Evolutionary conservation across 2,797 vertebrate genomes (phyloP).

Genomic region (Sebastiscus tertius): DNA sequence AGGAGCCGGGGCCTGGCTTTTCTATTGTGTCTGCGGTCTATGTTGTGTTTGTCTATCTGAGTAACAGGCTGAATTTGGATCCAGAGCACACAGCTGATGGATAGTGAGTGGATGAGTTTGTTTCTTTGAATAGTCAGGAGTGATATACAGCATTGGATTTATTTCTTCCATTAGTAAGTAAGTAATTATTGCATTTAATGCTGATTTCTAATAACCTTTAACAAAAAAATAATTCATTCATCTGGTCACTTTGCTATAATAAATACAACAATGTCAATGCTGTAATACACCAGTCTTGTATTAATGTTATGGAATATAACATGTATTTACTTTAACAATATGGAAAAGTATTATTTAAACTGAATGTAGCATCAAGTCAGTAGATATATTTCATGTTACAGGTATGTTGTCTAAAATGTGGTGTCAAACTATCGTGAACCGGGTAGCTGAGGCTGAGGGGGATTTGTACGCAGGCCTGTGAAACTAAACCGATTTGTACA

Average conservation of each 20-base stretch:
- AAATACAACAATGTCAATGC: background rate
- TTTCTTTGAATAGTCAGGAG: conserved; percentile 33
- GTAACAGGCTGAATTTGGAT: conserved; percentile 47
- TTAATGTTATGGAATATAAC: background rate
- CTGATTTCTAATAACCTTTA: background rate
- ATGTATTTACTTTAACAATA: background rate
- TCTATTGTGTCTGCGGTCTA: conserved; percentile 71
- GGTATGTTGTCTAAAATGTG: background rate
- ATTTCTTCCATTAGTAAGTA: conserved; percentile 41
- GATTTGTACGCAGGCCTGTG: too few species aligned
- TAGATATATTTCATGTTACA: background rate
- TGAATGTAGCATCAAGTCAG: background rate
- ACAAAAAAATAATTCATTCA: background rate
- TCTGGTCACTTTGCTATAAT: background rate
- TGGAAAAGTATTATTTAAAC: background rate
- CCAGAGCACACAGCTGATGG: conserved; percentile 66
- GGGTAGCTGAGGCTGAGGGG: too few species aligned
- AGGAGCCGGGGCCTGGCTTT: conserved; percentile 72
- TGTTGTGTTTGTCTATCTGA: conserved; percentile 70
- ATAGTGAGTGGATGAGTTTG: conserved; percentile 54
- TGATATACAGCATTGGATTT: conserved; percentile 23
- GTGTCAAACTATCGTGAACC: too few species aligned
- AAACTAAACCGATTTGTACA: background rate
- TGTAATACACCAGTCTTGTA: background rate
- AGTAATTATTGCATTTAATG: conserved; percentile 12